These are phyloP conservation scores for Nomada ruficornis DNA, from an alignment of 2,888 invertebrate genomes.

Conservation along the genomic window DNA sequence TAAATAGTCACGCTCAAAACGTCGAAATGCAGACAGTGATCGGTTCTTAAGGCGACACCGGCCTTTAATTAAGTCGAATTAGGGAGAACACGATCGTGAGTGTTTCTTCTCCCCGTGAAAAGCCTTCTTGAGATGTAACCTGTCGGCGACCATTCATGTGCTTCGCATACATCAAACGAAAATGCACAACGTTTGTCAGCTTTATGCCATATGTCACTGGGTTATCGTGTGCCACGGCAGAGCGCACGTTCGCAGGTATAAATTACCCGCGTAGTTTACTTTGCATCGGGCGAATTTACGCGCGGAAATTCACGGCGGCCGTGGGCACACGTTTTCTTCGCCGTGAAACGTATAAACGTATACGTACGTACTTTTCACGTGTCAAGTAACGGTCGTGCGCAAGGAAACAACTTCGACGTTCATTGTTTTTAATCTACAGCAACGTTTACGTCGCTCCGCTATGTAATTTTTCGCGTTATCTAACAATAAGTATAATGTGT, in stretches of 20 bases:
- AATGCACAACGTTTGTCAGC: conserved; percentile 31
- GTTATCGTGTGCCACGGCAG: conserved; percentile 44
- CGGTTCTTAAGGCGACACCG: conserved; percentile 31
- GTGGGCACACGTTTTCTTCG: conserved; percentile 10
- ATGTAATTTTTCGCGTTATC: conserved; percentile 34
- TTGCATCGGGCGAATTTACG: conserved; percentile 24
- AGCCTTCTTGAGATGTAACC: conserved; percentile 34
- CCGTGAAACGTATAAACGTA: not conserved
- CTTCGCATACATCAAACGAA: conserved; percentile 11
- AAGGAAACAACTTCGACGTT: not conserved
- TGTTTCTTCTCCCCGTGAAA: not conserved
- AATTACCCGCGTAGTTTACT: conserved; percentile 33
- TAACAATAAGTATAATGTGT: conserved; percentile 1
- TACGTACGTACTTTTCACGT: not conserved
- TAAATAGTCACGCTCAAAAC: conserved; percentile 59
- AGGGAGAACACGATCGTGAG: conserved; percentile 15
- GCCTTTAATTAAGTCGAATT: conserved; percentile 61
- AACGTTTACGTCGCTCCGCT: conserved; percentile 9
- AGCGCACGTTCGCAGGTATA: conserved; percentile 12
- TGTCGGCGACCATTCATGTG: conserved; percentile 18
- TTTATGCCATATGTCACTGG: conserved; percentile 37
- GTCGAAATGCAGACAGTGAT: not conserved
- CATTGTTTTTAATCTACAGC: conserved; percentile 28
- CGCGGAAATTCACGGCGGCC: conserved; percentile 7
- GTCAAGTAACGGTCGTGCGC: conserved; percentile 15